These are phyloP conservation scores for Diplolepis rosae DNA, from an alignment of 2,888 invertebrate genomes.

Conservation along the genomic window DNA sequence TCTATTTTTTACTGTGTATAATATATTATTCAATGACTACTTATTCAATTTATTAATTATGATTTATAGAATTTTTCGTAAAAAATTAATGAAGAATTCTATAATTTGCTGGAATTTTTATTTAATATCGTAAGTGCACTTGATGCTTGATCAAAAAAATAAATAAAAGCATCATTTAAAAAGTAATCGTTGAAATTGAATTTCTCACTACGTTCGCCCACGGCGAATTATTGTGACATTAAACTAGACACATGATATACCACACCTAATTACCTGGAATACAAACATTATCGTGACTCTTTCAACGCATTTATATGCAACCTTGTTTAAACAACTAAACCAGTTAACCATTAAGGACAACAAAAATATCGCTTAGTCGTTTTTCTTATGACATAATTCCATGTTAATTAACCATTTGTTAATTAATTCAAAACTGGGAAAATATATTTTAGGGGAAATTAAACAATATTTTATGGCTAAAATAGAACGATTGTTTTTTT, in stretches of 20 bases:
- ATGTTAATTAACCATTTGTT: background rate
- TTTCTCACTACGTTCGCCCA: background rate
- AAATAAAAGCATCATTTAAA: background rate
- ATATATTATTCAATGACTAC: too few species aligned
- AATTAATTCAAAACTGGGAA: slow-evolving; percentile 9
- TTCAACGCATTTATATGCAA: background rate
- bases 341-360: background rate
- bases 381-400: background rate
- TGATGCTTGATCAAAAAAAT: too few species aligned
- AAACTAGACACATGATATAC: background rate
- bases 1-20: too few species aligned
- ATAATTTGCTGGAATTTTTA: too few species aligned
- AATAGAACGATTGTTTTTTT: too few species aligned
- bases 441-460: background rate
- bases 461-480: background rate
- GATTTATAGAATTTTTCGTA: too few species aligned
- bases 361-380: background rate
- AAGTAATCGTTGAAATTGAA: background rate
- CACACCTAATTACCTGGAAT: background rate
- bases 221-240: background rate
- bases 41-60: too few species aligned
- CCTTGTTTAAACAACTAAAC: background rate
- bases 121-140: too few species aligned
- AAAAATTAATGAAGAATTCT: too few species aligned
- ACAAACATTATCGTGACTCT: background rate